Conservation (phyloP, 2,888 invertebrate species). For the Drosophila falleni region DNA sequence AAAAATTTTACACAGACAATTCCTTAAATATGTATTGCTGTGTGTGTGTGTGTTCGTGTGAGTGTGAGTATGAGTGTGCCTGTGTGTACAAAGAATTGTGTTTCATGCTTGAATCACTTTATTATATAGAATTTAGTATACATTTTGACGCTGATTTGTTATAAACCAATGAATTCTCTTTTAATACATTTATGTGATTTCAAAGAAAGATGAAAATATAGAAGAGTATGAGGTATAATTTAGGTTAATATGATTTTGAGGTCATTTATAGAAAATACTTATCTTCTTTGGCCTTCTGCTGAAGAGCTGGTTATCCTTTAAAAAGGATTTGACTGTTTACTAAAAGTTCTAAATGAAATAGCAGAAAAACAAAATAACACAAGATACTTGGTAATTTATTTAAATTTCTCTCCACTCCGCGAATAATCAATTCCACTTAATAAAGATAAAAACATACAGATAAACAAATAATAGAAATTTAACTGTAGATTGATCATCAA, state of each 20-base stretch:
- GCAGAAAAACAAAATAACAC: neutral
- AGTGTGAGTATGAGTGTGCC: slow-evolving; percentile 13
- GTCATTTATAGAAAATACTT: neutral
- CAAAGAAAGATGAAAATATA: slow-evolving; percentile 2
- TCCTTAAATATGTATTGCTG: slow-evolving; percentile 22
- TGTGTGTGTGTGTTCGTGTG: slow-evolving; percentile 21
- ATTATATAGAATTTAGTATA: slow-evolving; percentile 66
- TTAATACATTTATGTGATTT: slow-evolving; percentile 16
- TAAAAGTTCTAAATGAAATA: too few relatives aligned
- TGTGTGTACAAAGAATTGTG: slow-evolving; percentile 43
- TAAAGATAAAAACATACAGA: neutral
- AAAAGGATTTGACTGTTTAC: too few relatives aligned
- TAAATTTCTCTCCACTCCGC: too few relatives aligned
- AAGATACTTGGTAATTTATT: too few relatives aligned
- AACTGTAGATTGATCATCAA: slow-evolving; percentile 7
- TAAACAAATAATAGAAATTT: slow-evolving; percentile 16
- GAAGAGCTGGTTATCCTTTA: neutral
- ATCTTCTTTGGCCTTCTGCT: neutral
- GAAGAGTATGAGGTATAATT: neutral
- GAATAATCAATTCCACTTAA: neutral
- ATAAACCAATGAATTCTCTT: slow-evolving; percentile 33
- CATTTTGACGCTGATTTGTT: slow-evolving; percentile 68
- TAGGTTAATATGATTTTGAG: neutral
- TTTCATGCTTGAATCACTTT: slow-evolving; percentile 73
- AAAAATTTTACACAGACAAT: slow-evolving; percentile 52